Base-by-base conservation (phyloP, 2,113 vertebrate species). In the Cyanoramphus novaezelandiae region DNA sequence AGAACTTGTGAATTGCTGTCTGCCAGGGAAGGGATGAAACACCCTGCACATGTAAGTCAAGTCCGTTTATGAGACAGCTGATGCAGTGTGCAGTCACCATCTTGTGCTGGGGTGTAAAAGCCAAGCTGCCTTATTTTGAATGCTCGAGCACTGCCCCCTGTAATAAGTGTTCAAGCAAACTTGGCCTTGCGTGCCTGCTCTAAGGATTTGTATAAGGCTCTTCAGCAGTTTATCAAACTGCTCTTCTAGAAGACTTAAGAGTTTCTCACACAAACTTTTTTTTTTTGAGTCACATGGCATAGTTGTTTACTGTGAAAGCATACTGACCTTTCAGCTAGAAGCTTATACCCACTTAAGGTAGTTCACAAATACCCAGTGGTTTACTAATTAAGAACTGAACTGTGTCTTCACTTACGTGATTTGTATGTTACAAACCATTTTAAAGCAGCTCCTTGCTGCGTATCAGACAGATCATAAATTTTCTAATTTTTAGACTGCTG, bases 21-120 rank as follows among this genome's bases (percentile, higher is more conserved):
- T 60, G 71, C 23, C 44, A 62, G 35, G 23, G 29, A 39, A 37
- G 25, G 35, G 49, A 8, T 39, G 46, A 13, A 44, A 37, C 15
- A 11, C 47, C 59, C 49, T 6, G 24, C 53, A 44, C 3, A 13
- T 0, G 0, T 35, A 50, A 57, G 49, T 35, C 19, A 3, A 24
- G 63, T 8, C 21, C 12, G 17, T 13, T 29, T n/a, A 17, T 70
- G 13, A 10, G 13, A 3, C 21, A 55, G 80, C 72, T 3, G 8
- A 4, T 13, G 19, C 1, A 1, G 21, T 11, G 20, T 46, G 69
- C 65, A 55, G 64, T 1, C 59, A 5, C 76, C 28, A 6, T 3
- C 49, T 59, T 31, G 6, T 1, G 11, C 37, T 25, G 37, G 37
- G 64, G 76, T 90, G 25, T 7, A 47, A 68, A 78, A 79, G 21